Evolutionary conservation across 2,888 invertebrate genomes (phyloP).

Genomic region (Rotaria sp.): DNA sequence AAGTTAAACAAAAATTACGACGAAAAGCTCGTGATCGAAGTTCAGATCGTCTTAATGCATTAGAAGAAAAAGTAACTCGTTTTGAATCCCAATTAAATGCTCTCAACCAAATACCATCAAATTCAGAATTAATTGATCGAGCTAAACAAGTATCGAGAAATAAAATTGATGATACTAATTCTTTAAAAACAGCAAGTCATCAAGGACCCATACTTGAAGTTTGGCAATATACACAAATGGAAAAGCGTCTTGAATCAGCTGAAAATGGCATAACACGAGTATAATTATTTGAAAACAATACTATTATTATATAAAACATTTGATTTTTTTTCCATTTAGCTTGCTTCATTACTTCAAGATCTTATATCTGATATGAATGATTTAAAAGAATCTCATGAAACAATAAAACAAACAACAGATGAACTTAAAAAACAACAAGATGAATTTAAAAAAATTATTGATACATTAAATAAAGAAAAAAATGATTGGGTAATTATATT

Average conservation of each 20-base stretch:
- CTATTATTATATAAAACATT: background rate
- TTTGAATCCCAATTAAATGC: slow-evolving; percentile 37
- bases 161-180: background rate
- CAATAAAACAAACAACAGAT: background rate
- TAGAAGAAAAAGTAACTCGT: slow-evolving; percentile 39
- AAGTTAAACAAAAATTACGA: background rate
- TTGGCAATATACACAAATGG: slow-evolving; percentile 41
- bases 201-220: slow-evolving; percentile 35
- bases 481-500: background rate
- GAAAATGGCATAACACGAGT: slow-evolving; percentile 40
- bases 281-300: background rate
- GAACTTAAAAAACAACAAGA: slow-evolving; percentile 26
- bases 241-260: slow-evolving; percentile 38
- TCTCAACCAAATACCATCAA: slow-evolving; percentile 32
- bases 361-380: slow-evolving; percentile 37
- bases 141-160: slow-evolving; percentile 1
- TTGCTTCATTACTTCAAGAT: slow-evolving; percentile 39
- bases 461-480: slow-evolving; percentile 16
- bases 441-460: slow-evolving; percentile 26
- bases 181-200: background rate
- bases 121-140: slow-evolving; percentile 35
- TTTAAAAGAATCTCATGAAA: slow-evolving; percentile 33
- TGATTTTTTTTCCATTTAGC: slow-evolving; percentile 6
- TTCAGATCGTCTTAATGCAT: slow-evolving; percentile 26
- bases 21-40: slow-evolving; percentile 18